Evolutionary conservation across 2,888 invertebrate genomes (phyloP), one percentile per base, ranked within the genome.

Genomic region (Steinernema scapterisci): DNA sequence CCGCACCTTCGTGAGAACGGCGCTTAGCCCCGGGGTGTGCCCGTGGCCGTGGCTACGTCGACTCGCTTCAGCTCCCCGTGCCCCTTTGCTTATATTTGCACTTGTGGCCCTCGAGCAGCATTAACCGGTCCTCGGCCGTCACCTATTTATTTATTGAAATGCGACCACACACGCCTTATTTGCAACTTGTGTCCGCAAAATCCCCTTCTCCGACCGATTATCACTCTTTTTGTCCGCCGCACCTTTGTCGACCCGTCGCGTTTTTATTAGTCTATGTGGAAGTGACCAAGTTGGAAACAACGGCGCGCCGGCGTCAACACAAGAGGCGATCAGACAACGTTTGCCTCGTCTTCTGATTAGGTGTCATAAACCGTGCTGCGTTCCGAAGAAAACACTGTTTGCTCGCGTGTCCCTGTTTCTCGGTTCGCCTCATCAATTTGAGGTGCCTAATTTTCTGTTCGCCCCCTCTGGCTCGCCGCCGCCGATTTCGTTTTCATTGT

Each of bases 361-460:
- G 63, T 63, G 63, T 63, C 63, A 63, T 63, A 63, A 63, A 63
- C 63, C 63, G 63, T 63, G 31, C 38, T 25, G 7, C 38, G 38
- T 16, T 48, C 48, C n/a, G 63, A 63, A 31, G 38, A 63, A 27
- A 63, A 27, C 38, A 63, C 25, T 63, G 63, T 63, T 63, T 27
- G 13, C 31, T 31, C 31, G 63, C 19, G 63, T 27, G 63, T 27
- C 27, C 63, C 31, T 63, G 63, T 63, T 63, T 63, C 21, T 63
- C 27, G 63, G 63, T 38, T 63, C 63, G 63, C 63, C 63, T 63
- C 63, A 63, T 63, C 63, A 63, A 63, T 63, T 63, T 63, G 63
- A 63, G 63, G 27, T 27, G 27, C 63, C 19, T 31, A 31, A 63
- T 31, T 63, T 25, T 31, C 21, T 54, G 21, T 54, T 21, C 5